Evolutionary conservation across 2,888 invertebrate species (phyloP).

Genomic region (Palloptera scutellata): DNA sequence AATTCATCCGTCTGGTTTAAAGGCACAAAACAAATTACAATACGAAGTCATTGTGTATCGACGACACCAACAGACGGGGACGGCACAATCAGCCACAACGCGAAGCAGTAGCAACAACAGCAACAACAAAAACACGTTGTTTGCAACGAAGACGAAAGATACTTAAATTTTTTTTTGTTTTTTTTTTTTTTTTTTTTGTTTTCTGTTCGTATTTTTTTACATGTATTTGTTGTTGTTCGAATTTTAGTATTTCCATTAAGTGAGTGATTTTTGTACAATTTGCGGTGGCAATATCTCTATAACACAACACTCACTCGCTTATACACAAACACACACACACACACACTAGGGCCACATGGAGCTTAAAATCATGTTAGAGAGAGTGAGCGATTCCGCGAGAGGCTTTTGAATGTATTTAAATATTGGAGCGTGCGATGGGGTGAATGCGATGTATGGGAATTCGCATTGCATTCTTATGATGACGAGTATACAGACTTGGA

Average conservation of each 20-base stretch:
- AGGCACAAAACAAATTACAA: conserved; percentile 44
- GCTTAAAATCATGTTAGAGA: too few relatives aligned
- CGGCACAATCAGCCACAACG: conserved; percentile 2
- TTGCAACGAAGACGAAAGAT: background rate
- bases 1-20: conserved; percentile 43
- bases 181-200: conserved; percentile 11
- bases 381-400: too few relatives aligned
- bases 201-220: background rate
- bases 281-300: too few relatives aligned
- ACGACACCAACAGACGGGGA: conserved; percentile 20
- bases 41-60: conserved; percentile 34
- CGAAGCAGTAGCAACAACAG: conserved; percentile 9
- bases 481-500: too few relatives aligned
- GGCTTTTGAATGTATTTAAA: too few relatives aligned
- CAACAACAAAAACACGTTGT: background rate
- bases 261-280: too few relatives aligned
- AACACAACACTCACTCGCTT: too few relatives aligned
- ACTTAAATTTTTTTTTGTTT: background rate
- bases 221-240: conserved; percentile 15
- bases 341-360: too few relatives aligned
- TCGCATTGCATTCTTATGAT: too few relatives aligned
- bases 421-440: too few relatives aligned
- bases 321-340: too few relatives aligned
- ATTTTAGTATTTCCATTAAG: background rate
- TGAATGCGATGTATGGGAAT: too few relatives aligned